Percentiles rank a stretch among this genome's conserved stretches.
phyloP scores from a whole-genome alignment of 2,888 invertebrate species.

The Sialis fuliginosa region DNA sequence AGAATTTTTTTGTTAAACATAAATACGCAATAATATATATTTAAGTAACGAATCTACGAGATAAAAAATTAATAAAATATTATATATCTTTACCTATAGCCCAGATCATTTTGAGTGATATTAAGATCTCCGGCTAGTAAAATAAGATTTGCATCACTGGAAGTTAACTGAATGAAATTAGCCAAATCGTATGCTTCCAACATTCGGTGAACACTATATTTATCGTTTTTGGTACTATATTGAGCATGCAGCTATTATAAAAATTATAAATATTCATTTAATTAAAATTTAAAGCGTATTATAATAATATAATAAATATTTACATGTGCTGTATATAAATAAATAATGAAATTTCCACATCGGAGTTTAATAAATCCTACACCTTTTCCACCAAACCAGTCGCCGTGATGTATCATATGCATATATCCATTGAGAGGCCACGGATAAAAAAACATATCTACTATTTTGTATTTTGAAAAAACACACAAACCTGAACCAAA shows the following conservation, averaged over 20 bases:
- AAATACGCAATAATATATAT: not conserved
- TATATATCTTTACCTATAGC: conserved; percentile 34
- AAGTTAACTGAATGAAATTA: conserved; percentile 80
- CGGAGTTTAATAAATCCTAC: conserved; percentile 65
- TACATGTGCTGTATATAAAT: conserved; percentile 89
- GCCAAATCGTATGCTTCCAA: conserved; percentile 89
- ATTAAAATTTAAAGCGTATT: conserved; percentile 1
- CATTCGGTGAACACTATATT: conserved; percentile 82
- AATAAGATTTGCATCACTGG: conserved; percentile 57
- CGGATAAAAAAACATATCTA: conserved; percentile 76
- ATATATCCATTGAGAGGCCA: conserved; percentile 97
- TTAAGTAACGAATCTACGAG: no score
- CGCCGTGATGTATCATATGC: conserved; percentile 88
- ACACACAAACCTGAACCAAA: conserved; percentile 80
- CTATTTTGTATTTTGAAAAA: conserved; percentile 65
- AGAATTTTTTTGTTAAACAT: conserved; percentile 3
- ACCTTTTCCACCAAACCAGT: conserved; percentile 98
- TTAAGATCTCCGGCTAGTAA: conserved; percentile 92
- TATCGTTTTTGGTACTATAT: conserved; percentile 67
- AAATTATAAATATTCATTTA: not conserved
- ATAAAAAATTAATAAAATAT: no score
- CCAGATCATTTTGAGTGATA: conserved; percentile 70
- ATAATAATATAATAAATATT: conserved; percentile 17
- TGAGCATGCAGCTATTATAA: conserved; percentile 76
- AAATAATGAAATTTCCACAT: conserved; percentile 47